Evolutionary conservation across 1,140 invertebrate genomes (phyloP).

Genomic region (Aphaenogaster rudis): DNA sequence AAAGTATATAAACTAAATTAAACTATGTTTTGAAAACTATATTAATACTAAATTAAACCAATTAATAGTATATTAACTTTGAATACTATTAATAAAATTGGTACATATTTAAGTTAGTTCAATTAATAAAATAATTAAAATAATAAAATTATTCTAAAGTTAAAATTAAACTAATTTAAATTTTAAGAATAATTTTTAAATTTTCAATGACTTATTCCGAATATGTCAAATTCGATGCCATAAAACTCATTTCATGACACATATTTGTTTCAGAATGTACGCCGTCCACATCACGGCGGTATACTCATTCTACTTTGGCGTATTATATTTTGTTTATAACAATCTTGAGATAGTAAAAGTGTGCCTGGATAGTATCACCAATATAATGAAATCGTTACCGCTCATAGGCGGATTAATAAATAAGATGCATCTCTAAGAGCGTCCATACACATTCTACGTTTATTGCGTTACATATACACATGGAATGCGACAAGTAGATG

Average conservation of each 20-base stretch:
- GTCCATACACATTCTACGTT: not conserved
- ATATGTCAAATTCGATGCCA: not conserved
- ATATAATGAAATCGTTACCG: constrained; percentile 76
- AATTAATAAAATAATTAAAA: not conserved
- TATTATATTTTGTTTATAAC: constrained; percentile 79
- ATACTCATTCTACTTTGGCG: constrained; percentile 81
- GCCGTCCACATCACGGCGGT: constrained; percentile 78
- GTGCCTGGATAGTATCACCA: constrained; percentile 75
- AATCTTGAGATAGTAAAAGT: constrained; percentile 76
- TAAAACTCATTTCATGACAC: not conserved
- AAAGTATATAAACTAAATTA: not conserved
- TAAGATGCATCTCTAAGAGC: constrained; percentile 61
- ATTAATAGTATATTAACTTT: not conserved
- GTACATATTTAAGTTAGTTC: not conserved
- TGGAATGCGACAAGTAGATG: not conserved
- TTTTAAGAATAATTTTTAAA: not conserved
- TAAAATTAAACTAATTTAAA: constrained; percentile 1
- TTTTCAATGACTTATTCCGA: not conserved
- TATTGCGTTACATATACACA: not conserved
- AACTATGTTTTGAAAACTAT: constrained; percentile 1
- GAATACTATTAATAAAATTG: not conserved
- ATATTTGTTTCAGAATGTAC: constrained; percentile 79
- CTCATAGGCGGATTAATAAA: constrained; percentile 70
- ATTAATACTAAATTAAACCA: not conserved
- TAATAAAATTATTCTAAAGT: not conserved